Base-by-base conservation (phyloP, 92 coral and sea anemone genomes). In the Siderastrea siderea region DNA sequence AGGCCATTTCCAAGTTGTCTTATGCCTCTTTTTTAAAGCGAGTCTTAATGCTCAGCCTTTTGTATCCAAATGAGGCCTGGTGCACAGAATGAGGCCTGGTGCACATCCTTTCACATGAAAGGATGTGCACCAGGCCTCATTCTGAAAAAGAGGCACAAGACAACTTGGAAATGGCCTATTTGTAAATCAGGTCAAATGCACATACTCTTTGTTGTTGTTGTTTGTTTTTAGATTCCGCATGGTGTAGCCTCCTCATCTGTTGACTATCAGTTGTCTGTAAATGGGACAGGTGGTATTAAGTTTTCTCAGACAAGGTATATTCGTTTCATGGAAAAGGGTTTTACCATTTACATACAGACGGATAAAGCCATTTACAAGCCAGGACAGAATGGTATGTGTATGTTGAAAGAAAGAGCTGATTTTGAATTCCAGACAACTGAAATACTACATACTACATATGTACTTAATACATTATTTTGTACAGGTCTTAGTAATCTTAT, bases 341-440 rank as follows among this genome's bases (percentile, higher is more conserved):
- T 97, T 81, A 92, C 96, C n/a, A 85, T 95, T 55, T 92, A 97
- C 79, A 92, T 95, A 26, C 99, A 97, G 77, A 97, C 98, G 71
- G 99, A 97, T 88, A 97, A 97, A 83, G 99, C 97, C 4, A 81
- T 97, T 2, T 97, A 97, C 86, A 97, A 97, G 83, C 99, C 99
- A 45, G 96, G 98, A 3, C 99, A 97, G 83, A 97, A 94, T 71
- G 95, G 99, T 95, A 84, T 48, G 80, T 50, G 47, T 3, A 78
- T 60, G 3, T 44, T 6, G 44, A 19, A 26, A 68, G 2, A 9
- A 74, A 74, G 1, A 9, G 5, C 66, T 61, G 66, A n/a, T 19
- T 67, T 38, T 11, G 11, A 38, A 26, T 67, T 44, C 43, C 61
- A 55, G 61, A 2, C 61, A 55, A 55, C 12, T 4, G 3, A 17